phyloP scores from a whole-genome alignment of 2,888 invertebrate genomes.

The Agriopis aurantiaria region DNA sequence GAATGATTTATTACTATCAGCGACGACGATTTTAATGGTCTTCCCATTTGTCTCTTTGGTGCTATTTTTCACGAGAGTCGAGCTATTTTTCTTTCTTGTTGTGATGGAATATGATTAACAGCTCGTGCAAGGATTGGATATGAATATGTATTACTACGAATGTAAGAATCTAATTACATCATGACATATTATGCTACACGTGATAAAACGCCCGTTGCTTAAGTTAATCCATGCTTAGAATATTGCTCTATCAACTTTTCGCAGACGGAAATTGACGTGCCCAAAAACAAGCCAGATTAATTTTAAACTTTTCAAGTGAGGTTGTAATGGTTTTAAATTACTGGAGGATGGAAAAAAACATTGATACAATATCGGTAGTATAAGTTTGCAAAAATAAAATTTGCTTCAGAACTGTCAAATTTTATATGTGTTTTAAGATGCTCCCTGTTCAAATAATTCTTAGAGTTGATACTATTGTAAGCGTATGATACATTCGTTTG shows the following conservation, averaged over 20 bases:
- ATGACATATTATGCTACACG: neutral
- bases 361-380: too few species aligned
- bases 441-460: too few species aligned
- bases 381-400: too few species aligned
- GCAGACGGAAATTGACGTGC: too few species aligned
- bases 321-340: too few species aligned
- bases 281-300: too few species aligned
- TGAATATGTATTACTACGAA: slow-evolving; percentile 25
- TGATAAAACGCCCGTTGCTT: neutral
- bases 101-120: slow-evolving; percentile 37
- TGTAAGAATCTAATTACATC: slow-evolving; percentile 22
- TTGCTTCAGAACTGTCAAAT: too few species aligned
- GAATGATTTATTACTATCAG: slow-evolving; percentile 34
- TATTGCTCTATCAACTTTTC: neutral
- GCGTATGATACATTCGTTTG: neutral
- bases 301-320: too few species aligned
- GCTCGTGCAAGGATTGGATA: slow-evolving; percentile 23
- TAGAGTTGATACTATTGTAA: too few species aligned
- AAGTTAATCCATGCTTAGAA: neutral
- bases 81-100: slow-evolving; percentile 36
- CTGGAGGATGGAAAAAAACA: too few species aligned
- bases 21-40: slow-evolving; percentile 38
- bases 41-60: slow-evolving; percentile 34
- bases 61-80: slow-evolving; percentile 35
- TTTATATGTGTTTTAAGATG: too few species aligned